Percentiles rank a stretch among this genome's conserved stretches.
phyloP scores from a whole-genome alignment of 2,888 invertebrate species.

The Orthonevra nobilis region DNA sequence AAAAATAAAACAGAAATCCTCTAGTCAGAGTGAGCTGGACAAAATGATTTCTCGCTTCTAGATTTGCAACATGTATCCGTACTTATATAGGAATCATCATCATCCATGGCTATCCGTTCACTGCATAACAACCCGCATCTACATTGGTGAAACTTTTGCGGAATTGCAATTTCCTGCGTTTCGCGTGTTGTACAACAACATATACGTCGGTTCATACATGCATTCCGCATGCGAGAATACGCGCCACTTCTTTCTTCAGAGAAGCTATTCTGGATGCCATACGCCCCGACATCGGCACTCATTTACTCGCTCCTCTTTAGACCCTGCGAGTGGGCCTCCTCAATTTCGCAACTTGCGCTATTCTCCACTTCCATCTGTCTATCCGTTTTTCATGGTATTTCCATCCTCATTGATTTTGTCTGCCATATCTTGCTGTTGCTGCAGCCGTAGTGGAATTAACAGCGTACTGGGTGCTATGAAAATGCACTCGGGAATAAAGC shows the following conservation, averaged over 20 bases:
- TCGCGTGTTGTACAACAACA: constrained; percentile 69
- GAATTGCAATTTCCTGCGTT: constrained; percentile 71
- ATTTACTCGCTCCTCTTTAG: constrained; percentile 19
- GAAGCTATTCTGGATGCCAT: no score
- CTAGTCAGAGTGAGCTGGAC: constrained; percentile 64
- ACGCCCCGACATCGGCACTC: constrained; percentile 33
- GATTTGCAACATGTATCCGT: constrained; percentile 51
- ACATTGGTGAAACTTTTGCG: constrained; percentile 70
- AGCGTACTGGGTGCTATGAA: constrained; percentile 43
- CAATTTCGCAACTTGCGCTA: constrained; percentile 43
- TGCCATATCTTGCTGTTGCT: constrained; percentile 34
- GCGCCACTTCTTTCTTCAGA: constrained; percentile 43
- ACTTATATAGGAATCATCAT: constrained; percentile 29
- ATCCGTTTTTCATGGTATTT: constrained; percentile 62
- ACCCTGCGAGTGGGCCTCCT: constrained; percentile 31
- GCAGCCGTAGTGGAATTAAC: constrained; percentile 47
- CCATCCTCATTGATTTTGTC: constrained; percentile 54
- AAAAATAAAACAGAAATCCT: constrained; percentile 24
- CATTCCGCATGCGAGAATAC: constrained; percentile 64
- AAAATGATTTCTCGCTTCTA: constrained; percentile 70
- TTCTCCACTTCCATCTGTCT: constrained; percentile 47
- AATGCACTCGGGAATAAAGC: constrained; percentile 60
- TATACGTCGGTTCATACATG: constrained; percentile 69
- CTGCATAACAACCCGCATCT: constrained; percentile 57
- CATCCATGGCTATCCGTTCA: constrained; percentile 57